Evolutionary conservation across 2,113 vertebrate species (phyloP).

Genomic region (Protobothrops mucrosquamatus): DNA sequence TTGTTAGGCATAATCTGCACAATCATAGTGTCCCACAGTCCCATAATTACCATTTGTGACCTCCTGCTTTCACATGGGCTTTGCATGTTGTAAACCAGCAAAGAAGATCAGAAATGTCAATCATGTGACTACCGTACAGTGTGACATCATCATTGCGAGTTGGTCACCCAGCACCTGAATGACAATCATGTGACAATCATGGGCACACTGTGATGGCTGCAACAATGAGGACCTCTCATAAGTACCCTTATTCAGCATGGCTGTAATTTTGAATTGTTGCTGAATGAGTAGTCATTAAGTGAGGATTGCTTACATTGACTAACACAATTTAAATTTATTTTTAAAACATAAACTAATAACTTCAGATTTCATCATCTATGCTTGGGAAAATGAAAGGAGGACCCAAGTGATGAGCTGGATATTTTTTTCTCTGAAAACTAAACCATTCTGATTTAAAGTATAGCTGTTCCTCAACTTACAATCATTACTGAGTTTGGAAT

Average conservation of each 20-base stretch:
- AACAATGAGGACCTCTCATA: background rate
- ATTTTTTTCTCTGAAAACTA: background rate
- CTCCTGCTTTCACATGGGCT: background rate
- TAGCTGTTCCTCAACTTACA: background rate
- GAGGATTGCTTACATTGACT: background rate
- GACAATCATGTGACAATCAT: background rate
- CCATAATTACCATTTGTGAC: background rate
- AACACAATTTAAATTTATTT: background rate
- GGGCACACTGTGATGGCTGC: background rate
- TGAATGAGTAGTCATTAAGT: background rate
- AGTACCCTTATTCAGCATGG: background rate
- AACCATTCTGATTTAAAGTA: background rate
- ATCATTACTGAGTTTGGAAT: background rate
- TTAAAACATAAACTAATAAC: background rate
- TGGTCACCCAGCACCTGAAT: background rate
- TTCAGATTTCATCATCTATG: background rate
- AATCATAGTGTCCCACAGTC: background rate
- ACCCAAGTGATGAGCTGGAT: background rate
- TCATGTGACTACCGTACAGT: background rate
- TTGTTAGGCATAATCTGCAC: background rate
- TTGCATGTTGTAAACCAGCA: background rate
- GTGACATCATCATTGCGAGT: background rate
- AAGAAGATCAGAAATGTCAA: background rate
- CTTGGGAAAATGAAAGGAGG: background rate
- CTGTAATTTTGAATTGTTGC: background rate